These are phyloP conservation scores for Microplitis mediator DNA, from an alignment of 1,140 invertebrate species.

Conservation along the genomic window DNA sequence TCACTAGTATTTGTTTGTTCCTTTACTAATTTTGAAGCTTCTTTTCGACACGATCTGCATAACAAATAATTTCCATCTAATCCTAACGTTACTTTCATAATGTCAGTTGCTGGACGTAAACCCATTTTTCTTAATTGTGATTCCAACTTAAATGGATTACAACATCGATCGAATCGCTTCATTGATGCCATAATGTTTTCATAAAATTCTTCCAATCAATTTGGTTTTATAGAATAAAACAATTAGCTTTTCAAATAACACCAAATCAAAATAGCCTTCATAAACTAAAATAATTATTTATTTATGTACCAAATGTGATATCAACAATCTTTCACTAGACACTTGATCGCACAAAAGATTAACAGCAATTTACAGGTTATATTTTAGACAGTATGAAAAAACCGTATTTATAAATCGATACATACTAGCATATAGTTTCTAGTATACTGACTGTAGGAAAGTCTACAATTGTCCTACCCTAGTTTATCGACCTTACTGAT, in stretches of 20 bases:
- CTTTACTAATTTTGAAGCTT: too few species aligned
- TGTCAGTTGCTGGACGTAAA: neutral
- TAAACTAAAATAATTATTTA: too few species aligned
- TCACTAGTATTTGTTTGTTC: too few species aligned
- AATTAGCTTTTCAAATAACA: too few species aligned
- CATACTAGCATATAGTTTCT: slow-evolving; percentile 3
- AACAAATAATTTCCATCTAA: neutral
- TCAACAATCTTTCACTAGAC: too few species aligned
- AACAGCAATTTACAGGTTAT: slow-evolving; percentile 1
- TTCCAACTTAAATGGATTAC: slow-evolving; percentile 2
- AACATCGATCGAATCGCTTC: slow-evolving; percentile 1
- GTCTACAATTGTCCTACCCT: neutral
- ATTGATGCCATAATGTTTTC: neutral
- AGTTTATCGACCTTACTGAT: neutral
- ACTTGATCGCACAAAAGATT: neutral
- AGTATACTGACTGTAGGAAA: neutral
- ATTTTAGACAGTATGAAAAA: slow-evolving; percentile 2
- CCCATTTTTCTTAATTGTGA: slow-evolving; percentile 1
- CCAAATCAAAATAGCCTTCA: too few species aligned
- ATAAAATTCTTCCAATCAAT: slow-evolving; percentile 1
- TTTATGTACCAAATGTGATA: too few species aligned
- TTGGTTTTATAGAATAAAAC: neutral
- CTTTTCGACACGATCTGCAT: slow-evolving; percentile 7
- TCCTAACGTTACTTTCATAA: slow-evolving; percentile 20
- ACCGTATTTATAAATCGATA: neutral